These are phyloP conservation scores for Helicolenus hilgendorfi DNA, from an alignment of 2,797 vertebrate species.

Conservation along the genomic window DNA sequence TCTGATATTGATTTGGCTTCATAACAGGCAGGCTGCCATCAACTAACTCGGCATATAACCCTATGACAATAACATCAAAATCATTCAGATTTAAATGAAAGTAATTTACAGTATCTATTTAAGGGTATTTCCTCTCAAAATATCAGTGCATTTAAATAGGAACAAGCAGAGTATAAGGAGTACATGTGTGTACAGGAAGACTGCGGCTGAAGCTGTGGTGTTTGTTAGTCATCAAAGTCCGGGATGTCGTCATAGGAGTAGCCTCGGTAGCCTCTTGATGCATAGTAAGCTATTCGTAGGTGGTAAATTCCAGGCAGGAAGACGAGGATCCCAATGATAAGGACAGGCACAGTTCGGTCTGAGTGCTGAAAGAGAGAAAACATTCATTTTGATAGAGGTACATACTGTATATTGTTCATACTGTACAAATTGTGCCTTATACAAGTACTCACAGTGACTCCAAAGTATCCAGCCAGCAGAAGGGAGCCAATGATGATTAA, in stretches of 20 bases:
- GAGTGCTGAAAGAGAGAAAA: conserved; percentile 87
- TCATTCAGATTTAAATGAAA: neutral
- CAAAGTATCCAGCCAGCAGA: conserved; percentile 96
- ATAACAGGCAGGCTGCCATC: conserved; percentile 10
- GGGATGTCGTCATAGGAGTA: conserved; percentile 99
- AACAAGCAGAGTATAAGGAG: neutral
- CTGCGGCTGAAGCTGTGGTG: neutral
- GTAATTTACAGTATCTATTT: neutral
- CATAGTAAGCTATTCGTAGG: conserved; percentile 96
- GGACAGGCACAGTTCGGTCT: conserved; percentile 95
- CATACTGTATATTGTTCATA: neutral
- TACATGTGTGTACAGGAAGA: conserved; percentile 1
- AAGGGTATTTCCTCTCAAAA: neutral
- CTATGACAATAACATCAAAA: neutral
- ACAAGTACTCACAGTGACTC: conserved; percentile 92
- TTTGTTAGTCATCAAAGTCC: conserved; percentile 95
- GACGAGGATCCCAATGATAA: conserved; percentile 97
- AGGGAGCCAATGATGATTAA: conserved; percentile 96
- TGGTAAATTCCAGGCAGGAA: conserved; percentile 98
- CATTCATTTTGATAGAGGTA: neutral
- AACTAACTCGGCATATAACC: neutral
- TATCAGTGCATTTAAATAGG: neutral
- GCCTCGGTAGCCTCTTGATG: conserved; percentile 95
- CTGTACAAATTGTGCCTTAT: neutral
- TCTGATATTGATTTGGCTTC: conserved; percentile 15